Evolutionary conservation across 2,797 vertebrate species (phyloP), one percentile per base, ranked within the genome.

Genomic region (Halcyon smyrnensis): DNA sequence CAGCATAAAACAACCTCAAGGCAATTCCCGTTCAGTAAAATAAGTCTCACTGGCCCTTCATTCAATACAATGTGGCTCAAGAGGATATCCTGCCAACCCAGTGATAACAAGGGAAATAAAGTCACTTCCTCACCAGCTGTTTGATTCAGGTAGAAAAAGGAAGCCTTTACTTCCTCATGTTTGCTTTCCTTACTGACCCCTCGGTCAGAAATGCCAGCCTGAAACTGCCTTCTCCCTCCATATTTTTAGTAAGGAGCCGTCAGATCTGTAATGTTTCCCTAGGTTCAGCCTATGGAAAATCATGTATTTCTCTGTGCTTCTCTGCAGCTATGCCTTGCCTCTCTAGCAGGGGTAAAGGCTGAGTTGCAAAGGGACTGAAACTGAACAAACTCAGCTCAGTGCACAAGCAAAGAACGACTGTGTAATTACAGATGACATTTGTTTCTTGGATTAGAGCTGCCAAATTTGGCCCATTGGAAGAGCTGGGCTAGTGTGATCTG

Each of bases 121-220:
- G 98, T 98, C 98, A 98, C 98, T 99, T 99, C 99, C 99, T 98
- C 98, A 98, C 97, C 98, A 99, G 98, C 98, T 99, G 98, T 98
- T 98, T 98, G 96, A 97, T 98, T 98, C 98, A 98, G 98, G 97
- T 98, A 98, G 95, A 96, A 97, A 98, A 98, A 98, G 98, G 98
- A 98, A 98, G 98, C 97, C 98, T 97, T 98, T 95, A 95, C 98
- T 99, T 99, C 98, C 98, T 98, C 25, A 51, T 90, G 95, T 96
- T 97, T 85, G 91, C 96, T 93, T 92, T 96, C 94, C 93, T 74
- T 19, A 71, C 95, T 24, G 41, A 96, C 97, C 86, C 90, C 86
- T 88, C 46, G 3, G 88, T 56, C 95, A 92, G 90, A 89, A 96
- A 83, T 48, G 73, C 90, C 63, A 88, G 37, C 78, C 89, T 87